Conservation (phyloP, 2,113 vertebrate genomes). For the Myiozetetes cayanensis region DNA sequence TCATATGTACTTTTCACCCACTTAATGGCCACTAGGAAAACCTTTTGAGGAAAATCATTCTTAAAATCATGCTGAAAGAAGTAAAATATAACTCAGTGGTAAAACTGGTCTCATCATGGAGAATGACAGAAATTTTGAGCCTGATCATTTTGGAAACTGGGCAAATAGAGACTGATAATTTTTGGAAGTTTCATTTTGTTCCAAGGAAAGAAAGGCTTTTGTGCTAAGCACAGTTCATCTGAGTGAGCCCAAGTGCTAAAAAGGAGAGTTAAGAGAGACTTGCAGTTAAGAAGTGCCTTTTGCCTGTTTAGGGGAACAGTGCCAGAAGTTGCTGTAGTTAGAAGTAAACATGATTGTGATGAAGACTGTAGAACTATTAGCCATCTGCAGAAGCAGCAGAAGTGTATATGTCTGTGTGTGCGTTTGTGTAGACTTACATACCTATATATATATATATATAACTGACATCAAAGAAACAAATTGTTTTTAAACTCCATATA, state of each 20-base stretch:
- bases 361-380: neutral
- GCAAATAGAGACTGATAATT: neutral
- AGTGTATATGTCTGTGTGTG: neutral
- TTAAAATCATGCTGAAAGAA: neutral
- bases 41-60: neutral
- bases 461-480: neutral
- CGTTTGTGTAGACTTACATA: neutral
- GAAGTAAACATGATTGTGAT: neutral
- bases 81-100: neutral
- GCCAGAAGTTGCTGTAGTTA: neutral
- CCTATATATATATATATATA: neutral
- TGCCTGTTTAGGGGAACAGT: neutral
- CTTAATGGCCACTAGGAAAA: neutral
- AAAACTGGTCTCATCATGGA: neutral
- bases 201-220: neutral
- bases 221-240: neutral
- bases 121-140: neutral
- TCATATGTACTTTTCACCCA: neutral
- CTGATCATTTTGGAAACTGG: neutral
- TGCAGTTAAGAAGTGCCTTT: neutral
- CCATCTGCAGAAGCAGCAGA: neutral
- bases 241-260: neutral
- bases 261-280: neutral
- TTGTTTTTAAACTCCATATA: neutral
- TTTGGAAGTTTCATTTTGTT: neutral